Evolutionary conservation across 2,797 vertebrate species (phyloP).

Genomic region (Tinamus major): DNA sequence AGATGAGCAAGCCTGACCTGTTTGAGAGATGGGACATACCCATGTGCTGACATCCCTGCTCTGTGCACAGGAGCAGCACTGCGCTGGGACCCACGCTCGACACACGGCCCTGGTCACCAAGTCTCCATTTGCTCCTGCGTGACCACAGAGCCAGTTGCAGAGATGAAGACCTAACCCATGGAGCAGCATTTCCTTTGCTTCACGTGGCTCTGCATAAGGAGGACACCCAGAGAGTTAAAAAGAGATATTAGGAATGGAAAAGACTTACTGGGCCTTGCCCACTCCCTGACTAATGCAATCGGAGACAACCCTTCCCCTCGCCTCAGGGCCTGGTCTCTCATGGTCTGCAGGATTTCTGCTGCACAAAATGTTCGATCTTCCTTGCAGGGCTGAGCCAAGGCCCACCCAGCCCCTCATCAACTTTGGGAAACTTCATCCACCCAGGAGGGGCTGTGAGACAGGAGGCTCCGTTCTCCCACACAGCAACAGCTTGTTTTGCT

Average conservation of each 20-base stretch:
- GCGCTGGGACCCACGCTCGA: fast-evolving
- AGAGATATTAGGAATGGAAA: background rate
- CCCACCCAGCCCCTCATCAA: background rate
- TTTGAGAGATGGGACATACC: background rate
- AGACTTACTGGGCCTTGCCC: background rate
- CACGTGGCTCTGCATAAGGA: fast-evolving
- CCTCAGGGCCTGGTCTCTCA: background rate
- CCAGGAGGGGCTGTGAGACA: background rate
- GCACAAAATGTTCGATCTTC: background rate
- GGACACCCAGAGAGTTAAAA: background rate
- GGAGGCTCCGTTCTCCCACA: background rate
- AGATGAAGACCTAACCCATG: background rate
- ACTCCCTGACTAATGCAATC: background rate
- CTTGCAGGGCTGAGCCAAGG: background rate
- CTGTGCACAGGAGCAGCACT: background rate
- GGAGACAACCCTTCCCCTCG: background rate
- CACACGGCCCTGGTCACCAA: background rate
- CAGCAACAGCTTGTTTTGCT: background rate
- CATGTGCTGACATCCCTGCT: background rate
- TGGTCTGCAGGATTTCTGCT: background rate
- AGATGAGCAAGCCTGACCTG: background rate
- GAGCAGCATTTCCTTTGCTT: background rate
- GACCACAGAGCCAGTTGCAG: background rate
- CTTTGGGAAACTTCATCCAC: background rate
- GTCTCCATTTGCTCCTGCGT: background rate